Percentiles rank a stretch among this genome's conserved stretches.
These are phyloP conservation scores for Enteromius argenteus DNA, from an alignment of 2,797 vertebrate species.

Conservation along the genomic window DNA sequence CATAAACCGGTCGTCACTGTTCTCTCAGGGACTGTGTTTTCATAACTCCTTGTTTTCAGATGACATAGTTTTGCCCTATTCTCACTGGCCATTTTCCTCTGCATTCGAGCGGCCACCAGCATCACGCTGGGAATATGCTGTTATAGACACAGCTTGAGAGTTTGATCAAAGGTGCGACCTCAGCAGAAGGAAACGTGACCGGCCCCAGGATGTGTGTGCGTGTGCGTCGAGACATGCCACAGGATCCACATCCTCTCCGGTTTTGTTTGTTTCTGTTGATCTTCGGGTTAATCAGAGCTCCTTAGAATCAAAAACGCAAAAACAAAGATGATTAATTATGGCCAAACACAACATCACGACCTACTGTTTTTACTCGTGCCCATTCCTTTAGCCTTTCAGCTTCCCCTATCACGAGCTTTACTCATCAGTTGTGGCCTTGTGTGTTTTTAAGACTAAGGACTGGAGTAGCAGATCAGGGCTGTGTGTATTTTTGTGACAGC, in stretches of 20 bases:
- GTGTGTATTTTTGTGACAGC: slow-evolving; percentile 42
- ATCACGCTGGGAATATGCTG: background rate
- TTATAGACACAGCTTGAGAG: slow-evolving; percentile 22
- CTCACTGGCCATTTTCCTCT: background rate
- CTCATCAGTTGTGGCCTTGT: slow-evolving; percentile 16
- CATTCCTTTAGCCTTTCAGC: background rate
- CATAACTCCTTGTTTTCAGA: slow-evolving; percentile 44
- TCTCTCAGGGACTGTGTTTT: slow-evolving; percentile 60
- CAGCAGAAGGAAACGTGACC: slow-evolving; percentile 41
- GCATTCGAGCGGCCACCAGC: background rate
- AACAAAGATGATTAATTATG: slow-evolving; percentile 34
- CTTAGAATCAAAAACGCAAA: slow-evolving; percentile 11
- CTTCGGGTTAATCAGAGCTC: slow-evolving; percentile 40
- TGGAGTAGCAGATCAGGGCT: slow-evolving; percentile 25
- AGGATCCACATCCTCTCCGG: slow-evolving; percentile 25
- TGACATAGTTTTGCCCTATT: slow-evolving; percentile 8
- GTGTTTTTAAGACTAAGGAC: slow-evolving; percentile 35
- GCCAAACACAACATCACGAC: slow-evolving; percentile 19
- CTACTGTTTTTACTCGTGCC: background rate
- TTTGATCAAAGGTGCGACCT: slow-evolving; percentile 18
- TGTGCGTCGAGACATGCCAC: background rate
- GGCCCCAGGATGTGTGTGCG: slow-evolving; percentile 23
- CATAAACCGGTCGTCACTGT: slow-evolving; percentile 66
- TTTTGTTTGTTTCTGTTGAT: slow-evolving; percentile 49
- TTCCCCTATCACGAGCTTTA: slow-evolving; percentile 19